These are phyloP conservation scores for Sebastes ruberrimus DNA, from an alignment of 2,797 vertebrate species.

Conservation along the genomic window DNA sequence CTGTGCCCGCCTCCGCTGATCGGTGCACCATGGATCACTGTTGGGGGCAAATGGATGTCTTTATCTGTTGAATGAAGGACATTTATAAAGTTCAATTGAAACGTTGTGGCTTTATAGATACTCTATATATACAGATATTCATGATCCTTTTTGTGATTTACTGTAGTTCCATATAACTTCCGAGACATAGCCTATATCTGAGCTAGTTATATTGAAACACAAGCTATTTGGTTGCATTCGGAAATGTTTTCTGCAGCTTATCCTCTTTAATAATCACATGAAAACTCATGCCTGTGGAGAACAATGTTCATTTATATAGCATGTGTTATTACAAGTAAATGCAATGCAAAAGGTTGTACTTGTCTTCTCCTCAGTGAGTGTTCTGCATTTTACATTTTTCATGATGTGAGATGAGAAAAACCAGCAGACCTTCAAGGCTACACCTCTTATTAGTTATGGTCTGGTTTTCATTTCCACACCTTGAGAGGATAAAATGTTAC, in stretches of 20 bases:
- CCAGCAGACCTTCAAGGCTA: slow-evolving; percentile 4
- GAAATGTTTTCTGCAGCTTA: background rate
- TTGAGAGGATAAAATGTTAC: slow-evolving; percentile 55
- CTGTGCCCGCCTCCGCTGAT: slow-evolving; percentile 22
- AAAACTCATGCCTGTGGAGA: background rate
- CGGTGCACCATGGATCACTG: slow-evolving; percentile 1
- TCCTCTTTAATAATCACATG: background rate
- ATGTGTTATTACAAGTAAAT: background rate
- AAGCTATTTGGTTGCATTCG: background rate
- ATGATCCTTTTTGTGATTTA: background rate
- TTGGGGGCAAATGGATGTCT: slow-evolving; percentile 26
- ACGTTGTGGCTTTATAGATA: background rate
- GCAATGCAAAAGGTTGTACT: background rate
- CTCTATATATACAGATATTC: background rate
- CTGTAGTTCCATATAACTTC: background rate
- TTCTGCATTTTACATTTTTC: background rate
- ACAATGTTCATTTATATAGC: background rate
- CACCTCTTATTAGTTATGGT: slow-evolving; percentile 59
- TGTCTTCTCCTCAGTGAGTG: background rate
- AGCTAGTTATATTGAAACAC: background rate
- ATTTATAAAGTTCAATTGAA: background rate
- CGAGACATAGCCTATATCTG: background rate
- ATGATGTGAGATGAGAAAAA: slow-evolving; percentile 12
- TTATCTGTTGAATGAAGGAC: slow-evolving; percentile 19
- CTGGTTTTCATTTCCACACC: slow-evolving; percentile 71